phyloP scores from a whole-genome alignment of 2,113 vertebrate species.

The Opisthocomus hoazin region DNA sequence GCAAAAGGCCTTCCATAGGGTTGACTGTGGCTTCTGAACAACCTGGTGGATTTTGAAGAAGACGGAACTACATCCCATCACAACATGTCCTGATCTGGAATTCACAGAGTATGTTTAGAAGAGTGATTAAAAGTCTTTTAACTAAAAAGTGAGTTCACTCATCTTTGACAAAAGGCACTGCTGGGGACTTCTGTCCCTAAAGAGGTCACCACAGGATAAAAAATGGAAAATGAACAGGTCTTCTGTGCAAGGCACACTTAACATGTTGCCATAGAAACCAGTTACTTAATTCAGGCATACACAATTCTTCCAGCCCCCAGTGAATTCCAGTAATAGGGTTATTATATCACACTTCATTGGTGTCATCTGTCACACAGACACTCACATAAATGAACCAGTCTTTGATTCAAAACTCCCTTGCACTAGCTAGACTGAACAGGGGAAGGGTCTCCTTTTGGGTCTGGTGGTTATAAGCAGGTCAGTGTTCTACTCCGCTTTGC shows the following conservation, averaged over 20 bases:
- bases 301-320: conserved; percentile 52
- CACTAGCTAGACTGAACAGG: background rate
- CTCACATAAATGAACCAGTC: conserved; percentile 30
- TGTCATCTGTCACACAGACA: conserved; percentile 62
- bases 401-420: conserved; percentile 25
- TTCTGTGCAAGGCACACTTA: conserved; percentile 44
- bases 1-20: background rate
- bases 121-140: background rate
- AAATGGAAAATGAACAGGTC: conserved; percentile 28
- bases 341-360: conserved; percentile 66
- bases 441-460: background rate
- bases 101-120: background rate
- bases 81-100: background rate
- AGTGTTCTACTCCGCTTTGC: background rate
- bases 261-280: conserved; percentile 59
- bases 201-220: conserved; percentile 51
- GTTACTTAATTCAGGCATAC: conserved; percentile 61
- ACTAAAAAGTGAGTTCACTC: background rate
- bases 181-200: conserved; percentile 40
- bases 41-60: background rate
- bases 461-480: background rate
- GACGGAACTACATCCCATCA: background rate
- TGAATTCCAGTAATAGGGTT: conserved; percentile 67
- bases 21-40: background rate
- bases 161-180: conserved; percentile 34